Evolutionary conservation across 2,113 vertebrate genomes (phyloP).

Genomic region (Climacteris rufus): DNA sequence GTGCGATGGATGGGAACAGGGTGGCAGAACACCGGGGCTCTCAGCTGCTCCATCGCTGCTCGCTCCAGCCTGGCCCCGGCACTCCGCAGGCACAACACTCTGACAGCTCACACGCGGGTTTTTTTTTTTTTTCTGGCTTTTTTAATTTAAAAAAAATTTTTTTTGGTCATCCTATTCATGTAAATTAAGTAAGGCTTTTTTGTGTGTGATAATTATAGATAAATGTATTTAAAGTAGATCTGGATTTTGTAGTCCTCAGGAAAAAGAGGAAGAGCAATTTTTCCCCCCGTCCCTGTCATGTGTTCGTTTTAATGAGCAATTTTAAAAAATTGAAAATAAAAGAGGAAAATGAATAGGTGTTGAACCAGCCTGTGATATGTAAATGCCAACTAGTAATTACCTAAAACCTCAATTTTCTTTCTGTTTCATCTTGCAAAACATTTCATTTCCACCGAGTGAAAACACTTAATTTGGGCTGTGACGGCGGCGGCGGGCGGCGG

Average conservation of each 20-base stretch:
- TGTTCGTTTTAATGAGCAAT: conserved; percentile 83
- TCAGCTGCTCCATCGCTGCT: neutral
- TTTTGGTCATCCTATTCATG: conserved; percentile 13
- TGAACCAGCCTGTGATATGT: conserved; percentile 85
- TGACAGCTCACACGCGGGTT: neutral
- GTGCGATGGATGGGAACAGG: neutral
- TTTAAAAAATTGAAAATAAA: conserved; percentile 85
- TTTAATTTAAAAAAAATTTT: neutral
- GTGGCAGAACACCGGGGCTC: neutral
- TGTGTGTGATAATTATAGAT: conserved; percentile 64
- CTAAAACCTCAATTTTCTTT: conserved; percentile 85
- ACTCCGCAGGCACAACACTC: neutral
- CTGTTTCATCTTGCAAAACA: conserved; percentile 85
- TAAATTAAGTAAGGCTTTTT: conserved; percentile 62
- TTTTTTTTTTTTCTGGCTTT: neutral
- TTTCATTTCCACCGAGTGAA: conserved; percentile 81
- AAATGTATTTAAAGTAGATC: conserved; percentile 67
- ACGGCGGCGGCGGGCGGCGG: neutral
- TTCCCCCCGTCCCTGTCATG: conserved; percentile 74
- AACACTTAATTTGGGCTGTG: conserved; percentile 76
- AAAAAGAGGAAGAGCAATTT: conserved; percentile 67
- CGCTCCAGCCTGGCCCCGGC: neutral
- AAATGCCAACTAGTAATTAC: conserved; percentile 86
- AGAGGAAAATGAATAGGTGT: conserved; percentile 86
- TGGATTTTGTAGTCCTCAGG: conserved; percentile 71